Evolutionary conservation across 1,140 invertebrate species (phyloP).

Genomic region (Rhizoglyphus robini): DNA sequence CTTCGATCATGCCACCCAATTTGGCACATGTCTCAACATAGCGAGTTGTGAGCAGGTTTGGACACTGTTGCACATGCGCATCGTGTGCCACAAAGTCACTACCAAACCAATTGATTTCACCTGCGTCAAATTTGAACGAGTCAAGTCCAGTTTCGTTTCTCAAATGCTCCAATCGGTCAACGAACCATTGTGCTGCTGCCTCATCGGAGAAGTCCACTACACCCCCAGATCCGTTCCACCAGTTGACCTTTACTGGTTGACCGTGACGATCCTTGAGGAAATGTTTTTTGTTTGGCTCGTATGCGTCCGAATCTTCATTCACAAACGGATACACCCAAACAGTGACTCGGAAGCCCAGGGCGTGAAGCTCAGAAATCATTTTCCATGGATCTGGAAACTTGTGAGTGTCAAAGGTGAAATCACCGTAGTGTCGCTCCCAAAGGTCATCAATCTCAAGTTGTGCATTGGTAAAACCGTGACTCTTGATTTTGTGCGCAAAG

Average conservation of each 20-base stretch:
- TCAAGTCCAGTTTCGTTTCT: no score
- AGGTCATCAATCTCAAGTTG: slow-evolving; percentile 81
- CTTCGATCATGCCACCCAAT: slow-evolving; percentile 57
- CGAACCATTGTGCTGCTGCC: no score
- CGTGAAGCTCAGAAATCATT: slow-evolving; percentile 44
- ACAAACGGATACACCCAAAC: no score
- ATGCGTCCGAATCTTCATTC: slow-evolving; percentile 55
- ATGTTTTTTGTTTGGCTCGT: slow-evolving; percentile 30
- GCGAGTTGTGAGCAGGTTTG: slow-evolving; percentile 45
- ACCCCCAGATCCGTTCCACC: no score
- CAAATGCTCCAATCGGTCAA: no score
- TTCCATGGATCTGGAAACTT: slow-evolving; percentile 56
- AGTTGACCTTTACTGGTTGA: slow-evolving; percentile 28
- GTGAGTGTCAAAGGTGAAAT: slow-evolving; percentile 50
- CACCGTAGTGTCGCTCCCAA: slow-evolving; percentile 79
- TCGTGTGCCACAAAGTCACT: no score
- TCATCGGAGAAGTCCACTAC: no score
- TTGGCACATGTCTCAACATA: slow-evolving; percentile 48
- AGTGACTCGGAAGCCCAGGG: slow-evolving; percentile 54
- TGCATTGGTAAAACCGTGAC: slow-evolving; percentile 53
- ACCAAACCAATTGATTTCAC: no score
- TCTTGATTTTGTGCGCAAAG: slow-evolving; percentile 54
- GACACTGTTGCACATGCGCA: slow-evolving; percentile 41
- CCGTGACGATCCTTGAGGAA: slow-evolving; percentile 26
- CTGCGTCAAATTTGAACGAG: no score